Percentiles rank a stretch among this genome's conserved stretches.
phyloP scores from a whole-genome alignment of 2,797 vertebrate genomes.

The Lacerta viridis region DNA sequence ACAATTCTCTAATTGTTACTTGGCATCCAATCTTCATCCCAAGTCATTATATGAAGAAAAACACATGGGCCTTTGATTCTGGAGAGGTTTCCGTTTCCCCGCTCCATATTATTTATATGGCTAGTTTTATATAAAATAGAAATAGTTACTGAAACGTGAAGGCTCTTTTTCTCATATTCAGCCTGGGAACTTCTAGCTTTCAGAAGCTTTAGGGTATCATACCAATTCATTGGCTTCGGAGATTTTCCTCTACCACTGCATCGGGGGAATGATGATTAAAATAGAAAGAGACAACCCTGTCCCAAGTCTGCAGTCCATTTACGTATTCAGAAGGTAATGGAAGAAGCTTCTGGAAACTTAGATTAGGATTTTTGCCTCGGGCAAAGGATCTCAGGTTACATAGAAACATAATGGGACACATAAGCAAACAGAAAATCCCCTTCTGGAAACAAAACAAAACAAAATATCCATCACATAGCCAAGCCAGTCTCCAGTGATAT shows the following conservation, averaged over 20 bases:
- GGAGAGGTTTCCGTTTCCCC: not conserved
- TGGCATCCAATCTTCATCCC: not conserved
- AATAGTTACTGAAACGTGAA: not conserved
- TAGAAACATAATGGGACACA: not conserved
- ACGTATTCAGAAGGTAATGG: not conserved
- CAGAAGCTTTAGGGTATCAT: not conserved
- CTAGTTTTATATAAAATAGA: not conserved
- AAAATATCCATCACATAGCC: no score
- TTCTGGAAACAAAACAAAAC: not conserved
- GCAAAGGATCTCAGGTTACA: not conserved
- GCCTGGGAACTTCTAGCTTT: not conserved
- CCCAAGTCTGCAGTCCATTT: not conserved
- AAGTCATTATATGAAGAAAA: not conserved
- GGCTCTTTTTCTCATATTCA: not conserved
- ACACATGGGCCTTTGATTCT: not conserved
- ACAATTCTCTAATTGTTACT: not conserved
- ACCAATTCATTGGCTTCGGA: not conserved
- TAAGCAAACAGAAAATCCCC: not conserved
- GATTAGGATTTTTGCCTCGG: not conserved
- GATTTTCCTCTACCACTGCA: not conserved
- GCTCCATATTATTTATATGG: not conserved
- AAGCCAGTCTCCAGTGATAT: not conserved
- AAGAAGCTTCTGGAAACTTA: not conserved
- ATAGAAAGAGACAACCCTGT: not conserved
- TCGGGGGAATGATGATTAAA: not conserved